phyloP scores from a whole-genome alignment of 2,113 vertebrate species.

The Chelonoidis abingdonii region DNA sequence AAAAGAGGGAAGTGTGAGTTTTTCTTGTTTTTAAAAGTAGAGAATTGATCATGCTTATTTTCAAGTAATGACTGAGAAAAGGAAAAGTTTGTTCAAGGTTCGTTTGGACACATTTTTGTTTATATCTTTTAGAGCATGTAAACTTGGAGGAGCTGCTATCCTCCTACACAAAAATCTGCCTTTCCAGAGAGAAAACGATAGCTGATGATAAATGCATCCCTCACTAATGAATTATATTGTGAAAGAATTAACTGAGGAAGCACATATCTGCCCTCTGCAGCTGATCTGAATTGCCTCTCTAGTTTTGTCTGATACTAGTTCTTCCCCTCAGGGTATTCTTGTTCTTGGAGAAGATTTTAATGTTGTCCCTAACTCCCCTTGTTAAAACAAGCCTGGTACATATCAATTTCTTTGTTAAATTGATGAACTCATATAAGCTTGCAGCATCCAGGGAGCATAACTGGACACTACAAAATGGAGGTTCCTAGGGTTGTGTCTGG shows the following conservation, averaged over 20 bases:
- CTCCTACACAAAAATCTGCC: background rate
- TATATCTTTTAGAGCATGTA: background rate
- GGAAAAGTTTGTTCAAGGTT: background rate
- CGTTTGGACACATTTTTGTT: background rate
- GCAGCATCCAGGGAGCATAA: no score
- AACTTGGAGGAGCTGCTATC: background rate
- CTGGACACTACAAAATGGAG: no score
- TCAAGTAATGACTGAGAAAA: background rate
- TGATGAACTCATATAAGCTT: no score
- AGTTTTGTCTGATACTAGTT: background rate
- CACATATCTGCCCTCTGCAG: background rate
- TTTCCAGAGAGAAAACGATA: background rate
- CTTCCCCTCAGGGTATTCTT: conserved; percentile 31
- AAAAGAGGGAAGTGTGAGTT: background rate
- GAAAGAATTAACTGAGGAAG: conserved; percentile 19
- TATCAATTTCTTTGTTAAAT: no score
- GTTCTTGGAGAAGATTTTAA: conserved; percentile 23
- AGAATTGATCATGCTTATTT: background rate
- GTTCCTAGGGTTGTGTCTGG: no score
- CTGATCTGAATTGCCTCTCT: conserved; percentile 23
- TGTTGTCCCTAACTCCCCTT: background rate
- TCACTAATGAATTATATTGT: background rate
- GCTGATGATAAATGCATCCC: background rate
- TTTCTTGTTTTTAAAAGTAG: background rate
- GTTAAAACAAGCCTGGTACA: no score